These are phyloP conservation scores for Montipora capitata DNA, from an alignment of 92 coral and sea anemone species.

Conservation along the genomic window DNA sequence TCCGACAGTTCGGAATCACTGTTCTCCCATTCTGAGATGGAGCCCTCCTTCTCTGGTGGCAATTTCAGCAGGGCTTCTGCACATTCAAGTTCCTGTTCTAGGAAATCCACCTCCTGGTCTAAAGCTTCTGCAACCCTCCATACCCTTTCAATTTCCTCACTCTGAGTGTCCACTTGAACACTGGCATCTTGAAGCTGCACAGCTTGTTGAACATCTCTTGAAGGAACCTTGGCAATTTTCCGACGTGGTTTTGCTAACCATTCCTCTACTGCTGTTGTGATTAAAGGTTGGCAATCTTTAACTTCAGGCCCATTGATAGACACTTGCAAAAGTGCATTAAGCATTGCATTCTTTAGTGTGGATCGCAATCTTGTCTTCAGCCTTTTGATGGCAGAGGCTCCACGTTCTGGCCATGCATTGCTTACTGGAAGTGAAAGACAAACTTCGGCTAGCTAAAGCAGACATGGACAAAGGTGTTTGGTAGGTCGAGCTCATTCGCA, in stretches of 20 bases:
- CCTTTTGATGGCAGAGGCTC: slow-evolving; percentile 68
- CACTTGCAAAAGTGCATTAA: slow-evolving; percentile 54
- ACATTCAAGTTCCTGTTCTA: slow-evolving; percentile 53
- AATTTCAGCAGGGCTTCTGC: slow-evolving; percentile 62
- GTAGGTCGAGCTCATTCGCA: slow-evolving; percentile 65
- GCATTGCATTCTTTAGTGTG: slow-evolving; percentile 41
- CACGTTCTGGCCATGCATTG: slow-evolving; percentile 73
- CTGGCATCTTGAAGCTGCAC: slow-evolving; percentile 33
- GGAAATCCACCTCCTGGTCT: slow-evolving; percentile 52
- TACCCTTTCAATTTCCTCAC: slow-evolving; percentile 42
- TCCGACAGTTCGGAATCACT: slow-evolving; percentile 34
- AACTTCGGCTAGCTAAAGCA: slow-evolving; percentile 63
- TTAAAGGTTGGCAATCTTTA: slow-evolving; percentile 21
- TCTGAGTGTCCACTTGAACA: slow-evolving; percentile 63
- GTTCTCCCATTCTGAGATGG: slow-evolving; percentile 35
- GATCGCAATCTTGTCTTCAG: slow-evolving; percentile 52
- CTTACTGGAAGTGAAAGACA: slow-evolving; percentile 75
- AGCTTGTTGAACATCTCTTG: slow-evolving; percentile 15
- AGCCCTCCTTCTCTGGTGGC: slow-evolving; percentile 35
- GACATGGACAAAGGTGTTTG: slow-evolving; percentile 58
- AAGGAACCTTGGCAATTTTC: slow-evolving; percentile 55
- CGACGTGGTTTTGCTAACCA: slow-evolving; percentile 74
- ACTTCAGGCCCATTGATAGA: slow-evolving; percentile 64
- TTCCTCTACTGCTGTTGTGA: slow-evolving; percentile 37
- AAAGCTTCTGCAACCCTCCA: slow-evolving; percentile 71